Base-by-base conservation (phyloP, 2,797 vertebrate species). In the Enteromius paludinosus region DNA sequence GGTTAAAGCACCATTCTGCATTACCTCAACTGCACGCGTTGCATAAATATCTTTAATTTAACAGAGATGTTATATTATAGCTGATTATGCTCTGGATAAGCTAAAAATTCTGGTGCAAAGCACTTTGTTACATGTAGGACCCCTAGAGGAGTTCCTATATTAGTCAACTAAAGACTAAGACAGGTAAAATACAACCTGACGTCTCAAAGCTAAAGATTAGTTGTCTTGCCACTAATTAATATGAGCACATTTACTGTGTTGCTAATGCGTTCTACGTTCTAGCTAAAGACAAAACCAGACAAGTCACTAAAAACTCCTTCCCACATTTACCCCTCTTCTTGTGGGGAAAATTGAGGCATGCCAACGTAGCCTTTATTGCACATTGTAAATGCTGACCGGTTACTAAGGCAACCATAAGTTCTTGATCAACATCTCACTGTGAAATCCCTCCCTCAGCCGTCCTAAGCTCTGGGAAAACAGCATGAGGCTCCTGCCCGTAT, bases 361-460 rank as follows among this genome's bases (percentile, higher is more conserved):
- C 49, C 35, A 54, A 30, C 38, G 69, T 68, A 4, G 61, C 45
- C 45, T 10, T 54, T 54, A 20, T 33, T 41, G 28, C 45, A 77
- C 79, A 84, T 78, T 28, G 54, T 72, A 72, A 78, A 70, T 66
- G 70, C 79, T 72, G 56, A 69, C 23, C 75, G 84, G 90, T 89
- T 90, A 79, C 86, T 86, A 85, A 87, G 76, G 89, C 86, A 89
- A 90, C 86, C 83, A 85, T 81, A 66, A 83, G 76, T 66, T 81
- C 80, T 56, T 47, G 65, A 45, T 69, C 61, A 83, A 33, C 61
- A 41, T 18, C 70, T 66, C 80, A 52, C 76, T 75, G 70, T 59
- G 62, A 88, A 81, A 78, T 76, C 79, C 23, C 85, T 62, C 68
- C 33, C 77, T 4, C 15, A 38, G 41, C 33, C 41, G 56, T 75